Base-by-base conservation (phyloP, 2,113 vertebrate genomes). In the Daphoenositta chrysoptera region DNA sequence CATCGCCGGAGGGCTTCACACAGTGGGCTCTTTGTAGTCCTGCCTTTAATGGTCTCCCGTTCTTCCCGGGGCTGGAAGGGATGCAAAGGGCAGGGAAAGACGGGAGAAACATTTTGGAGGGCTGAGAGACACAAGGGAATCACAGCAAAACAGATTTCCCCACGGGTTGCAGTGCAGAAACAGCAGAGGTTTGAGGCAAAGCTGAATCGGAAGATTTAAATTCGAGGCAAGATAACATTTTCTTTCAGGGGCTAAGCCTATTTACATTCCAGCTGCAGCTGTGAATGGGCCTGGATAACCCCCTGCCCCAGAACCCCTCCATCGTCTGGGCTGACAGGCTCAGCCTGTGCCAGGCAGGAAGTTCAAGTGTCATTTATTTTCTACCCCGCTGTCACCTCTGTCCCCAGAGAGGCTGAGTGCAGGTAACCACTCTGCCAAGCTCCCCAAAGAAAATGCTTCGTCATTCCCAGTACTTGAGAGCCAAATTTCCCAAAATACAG, bases 21-120 rank as follows among this genome's bases (percentile, higher is more conserved):
- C 93, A 97, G 83, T 66, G 77, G 4, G 54, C 48, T 53, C 90
- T 97, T 97, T 97, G 94, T 97, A 76, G 73, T 30, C 53, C 14
- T 23, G 57, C 19, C 79, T 71, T 84, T 92, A 71, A 82, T 58
- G 63, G 50, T 7, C 66, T 88, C 40, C 39, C 7, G 0, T 65
- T 90, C 76, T 82, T 76, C 64, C 60, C 8, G 0, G 28, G 30
- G 37, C 81, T 85, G 87, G 69, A 16, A 56, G 27, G 71, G 40
- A 89, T 44, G 30, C 44, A 83, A 47, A 89, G 44, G 39, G 68
- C 40, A 28, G 51, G 50, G 70, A 22, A 68, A 90, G 26, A 51
- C 2, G 7, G 83, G 16, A 75, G 65, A 57, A 63, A 45, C 33
- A 4, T 54, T 83, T 60, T 2, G 12, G 61, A 56, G 53, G 33